These are phyloP conservation scores for Latheticus oryzae DNA, from an alignment of 2,888 invertebrate genomes.

Conservation along the genomic window DNA sequence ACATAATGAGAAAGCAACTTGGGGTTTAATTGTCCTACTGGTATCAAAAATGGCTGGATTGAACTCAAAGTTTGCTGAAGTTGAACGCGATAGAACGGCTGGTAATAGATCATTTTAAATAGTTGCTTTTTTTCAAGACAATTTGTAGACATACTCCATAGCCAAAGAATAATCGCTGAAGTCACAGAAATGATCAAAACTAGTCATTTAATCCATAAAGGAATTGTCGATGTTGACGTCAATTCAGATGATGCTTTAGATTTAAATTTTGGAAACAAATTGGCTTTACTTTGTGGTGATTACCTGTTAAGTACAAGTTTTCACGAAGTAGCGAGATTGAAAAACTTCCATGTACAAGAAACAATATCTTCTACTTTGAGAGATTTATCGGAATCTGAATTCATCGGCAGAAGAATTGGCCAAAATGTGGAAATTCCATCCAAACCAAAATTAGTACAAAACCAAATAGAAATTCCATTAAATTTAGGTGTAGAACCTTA, in stretches of 20 bases:
- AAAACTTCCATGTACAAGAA: constrained; percentile 83
- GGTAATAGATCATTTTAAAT: constrained; percentile 66
- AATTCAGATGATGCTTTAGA: constrained; percentile 70
- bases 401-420: constrained; percentile 82
- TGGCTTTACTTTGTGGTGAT: constrained; percentile 89
- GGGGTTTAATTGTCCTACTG: constrained; percentile 90
- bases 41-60: constrained; percentile 92
- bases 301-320: constrained; percentile 91
- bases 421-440: constrained; percentile 86
- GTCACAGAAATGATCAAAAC: constrained; percentile 96
- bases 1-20: constrained; percentile 87
- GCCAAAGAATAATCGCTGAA: constrained; percentile 89
- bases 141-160: constrained; percentile 74
- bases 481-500: constrained; percentile 52
- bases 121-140: neutral
- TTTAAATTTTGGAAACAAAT: constrained; percentile 94
- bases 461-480: constrained; percentile 49
- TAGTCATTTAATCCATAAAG: constrained; percentile 84
- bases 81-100: constrained; percentile 85
- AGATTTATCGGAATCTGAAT: constrained; percentile 90
- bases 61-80: constrained; percentile 77
- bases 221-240: constrained; percentile 82
- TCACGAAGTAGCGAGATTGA: constrained; percentile 83
- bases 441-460: constrained; percentile 65
- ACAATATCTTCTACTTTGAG: constrained; percentile 87